Evolutionary conservation across 30 jellyfish, hydroid and myxozoan genomes (phyloP).

Genomic region (Pseudorhiza aurosa): DNA sequence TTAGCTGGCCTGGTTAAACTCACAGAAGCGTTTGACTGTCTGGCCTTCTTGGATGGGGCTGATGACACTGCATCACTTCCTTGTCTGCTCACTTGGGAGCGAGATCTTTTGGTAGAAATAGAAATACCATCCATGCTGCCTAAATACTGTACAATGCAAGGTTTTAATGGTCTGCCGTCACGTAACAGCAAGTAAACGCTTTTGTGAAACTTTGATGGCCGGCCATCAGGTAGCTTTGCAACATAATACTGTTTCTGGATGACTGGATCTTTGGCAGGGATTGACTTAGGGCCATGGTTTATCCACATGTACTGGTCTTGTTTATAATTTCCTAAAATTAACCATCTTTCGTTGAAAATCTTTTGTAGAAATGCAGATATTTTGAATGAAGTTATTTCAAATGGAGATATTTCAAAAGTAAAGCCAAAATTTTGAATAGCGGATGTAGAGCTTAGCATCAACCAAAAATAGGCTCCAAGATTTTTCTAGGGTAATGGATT

Average conservation of each 20-base stretch:
- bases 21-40: constrained; percentile 15
- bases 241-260: constrained; percentile 83
- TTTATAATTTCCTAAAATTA: constrained; percentile 43
- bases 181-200: constrained; percentile 67
- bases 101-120: constrained; percentile 25
- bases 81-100: background rate
- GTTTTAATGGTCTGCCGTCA: constrained; percentile 77
- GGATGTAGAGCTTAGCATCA: too few relatives aligned
- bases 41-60: constrained; percentile 7
- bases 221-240: constrained; percentile 85
- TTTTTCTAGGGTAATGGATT: too few relatives aligned
- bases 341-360: background rate
- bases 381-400: too few relatives aligned
- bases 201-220: constrained; percentile 86
- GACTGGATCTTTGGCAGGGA: constrained; percentile 81
- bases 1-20: constrained; percentile 7
- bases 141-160: constrained; percentile 80
- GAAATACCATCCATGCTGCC: constrained; percentile 74
- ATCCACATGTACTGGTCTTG: constrained; percentile 85
- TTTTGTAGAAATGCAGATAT: background rate
- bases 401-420: background rate
- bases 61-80: background rate
- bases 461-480: too few relatives aligned
- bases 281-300: constrained; percentile 90
- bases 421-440: too few relatives aligned